phyloP scores from a whole-genome alignment of 2,113 vertebrate species.

The Sylvietta virens region DNA sequence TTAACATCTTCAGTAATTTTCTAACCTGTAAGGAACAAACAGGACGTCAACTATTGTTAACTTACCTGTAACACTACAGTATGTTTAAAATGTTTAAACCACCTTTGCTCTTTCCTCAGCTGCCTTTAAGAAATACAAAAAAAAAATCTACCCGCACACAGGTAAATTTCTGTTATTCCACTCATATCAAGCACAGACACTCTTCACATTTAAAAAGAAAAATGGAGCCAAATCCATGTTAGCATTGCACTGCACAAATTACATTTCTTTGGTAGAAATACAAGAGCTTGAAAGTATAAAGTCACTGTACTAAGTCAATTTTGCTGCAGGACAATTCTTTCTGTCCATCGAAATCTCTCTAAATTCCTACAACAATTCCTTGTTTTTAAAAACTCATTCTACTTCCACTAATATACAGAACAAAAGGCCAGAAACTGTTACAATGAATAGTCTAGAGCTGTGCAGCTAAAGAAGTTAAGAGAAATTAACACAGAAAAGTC shows the following conservation, averaged over 20 bases:
- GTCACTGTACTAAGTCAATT: neutral
- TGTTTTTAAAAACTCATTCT: neutral
- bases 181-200: neutral
- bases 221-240: neutral
- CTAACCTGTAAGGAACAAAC: neutral
- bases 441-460: neutral
- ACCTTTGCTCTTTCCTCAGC: neutral
- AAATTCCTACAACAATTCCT: neutral
- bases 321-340: neutral
- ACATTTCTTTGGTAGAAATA: neutral
- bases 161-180: neutral
- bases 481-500: neutral
- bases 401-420: neutral
- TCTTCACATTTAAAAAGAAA: neutral
- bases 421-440: neutral
- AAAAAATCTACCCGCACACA: neutral
- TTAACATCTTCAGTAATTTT: neutral
- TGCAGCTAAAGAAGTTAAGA: neutral
- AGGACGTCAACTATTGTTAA: neutral
- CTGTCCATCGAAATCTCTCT: neutral
- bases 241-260: neutral
- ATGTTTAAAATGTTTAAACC: neutral
- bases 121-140: neutral
- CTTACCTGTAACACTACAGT: neutral
- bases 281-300: neutral